Evolutionary conservation across 2,888 invertebrate species (phyloP), one percentile per base, ranked within the genome.

Genomic region (Agrochola macilenta): DNA sequence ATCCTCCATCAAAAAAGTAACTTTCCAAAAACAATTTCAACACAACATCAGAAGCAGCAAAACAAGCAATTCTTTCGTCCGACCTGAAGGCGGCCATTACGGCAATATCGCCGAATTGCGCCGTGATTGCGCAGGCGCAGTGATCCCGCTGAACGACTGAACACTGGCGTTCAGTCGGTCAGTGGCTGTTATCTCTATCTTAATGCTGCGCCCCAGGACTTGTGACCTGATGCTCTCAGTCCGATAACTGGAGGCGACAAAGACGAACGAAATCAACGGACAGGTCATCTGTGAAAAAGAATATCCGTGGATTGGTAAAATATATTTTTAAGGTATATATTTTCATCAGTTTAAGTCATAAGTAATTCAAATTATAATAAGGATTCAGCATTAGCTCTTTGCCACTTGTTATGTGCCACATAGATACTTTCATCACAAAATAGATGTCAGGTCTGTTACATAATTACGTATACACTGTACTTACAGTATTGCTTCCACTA

Each of bases 201-300:
- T 84, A 85, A 86, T 87, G 86, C 79, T 74, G 76, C 64, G 84
- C 79, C 82, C 76, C 82, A 86, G 88, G 89, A 84, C 83, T 84
- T 76, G 87, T 83, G 89, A 89, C 89, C 89, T 82, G 90, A 90
- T 90, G 86, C 89, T 86, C 78, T 66, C 74, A 43, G 43, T 20
- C 79, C 74, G 90, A 90, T 90, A 90, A 77, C 84, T 20, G 12
- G n/a, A 69, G 46, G 76, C 5, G 0, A 2, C 74, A 75, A 66
- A 81, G 76, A 83, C 43, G 23, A 65, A 39, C 17, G 5, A 35
- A 54, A 46, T 17, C 5, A 23, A 54, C 64, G 65, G 75, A 75
- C 23, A 39, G 30, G 57, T 17, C 11, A 17, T n/a, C 35, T 30
- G 17, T 17, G 23, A 5, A 23, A 52, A 26, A 49, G 2, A 23